These are phyloP conservation scores for Trichopoda pennipes DNA, from an alignment of 2,888 invertebrate species.

Conservation along the genomic window DNA sequence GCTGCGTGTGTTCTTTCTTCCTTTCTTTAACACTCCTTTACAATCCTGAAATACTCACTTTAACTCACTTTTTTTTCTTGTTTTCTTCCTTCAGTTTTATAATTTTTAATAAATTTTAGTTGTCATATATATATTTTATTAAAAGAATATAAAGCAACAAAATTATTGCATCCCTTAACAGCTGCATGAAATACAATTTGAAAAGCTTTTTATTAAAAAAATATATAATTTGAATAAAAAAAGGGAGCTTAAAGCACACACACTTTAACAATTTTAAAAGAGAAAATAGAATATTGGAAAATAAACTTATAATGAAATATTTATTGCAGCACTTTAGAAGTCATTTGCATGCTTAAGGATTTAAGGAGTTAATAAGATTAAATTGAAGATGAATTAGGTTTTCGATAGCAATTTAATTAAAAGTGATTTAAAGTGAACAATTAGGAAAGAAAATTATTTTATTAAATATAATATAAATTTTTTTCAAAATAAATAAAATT, in stretches of 20 bases:
- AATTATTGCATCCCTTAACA: constrained; percentile 19
- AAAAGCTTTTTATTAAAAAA: constrained; percentile 38
- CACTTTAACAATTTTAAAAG: background rate
- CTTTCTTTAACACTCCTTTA: background rate
- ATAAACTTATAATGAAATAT: constrained; percentile 46
- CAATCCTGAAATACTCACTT: constrained; percentile 17
- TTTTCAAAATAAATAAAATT: too few relatives aligned
- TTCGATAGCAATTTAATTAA: background rate
- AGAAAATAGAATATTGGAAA: constrained; percentile 3
- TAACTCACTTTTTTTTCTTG: constrained; percentile 28
- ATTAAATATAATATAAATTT: too few relatives aligned
- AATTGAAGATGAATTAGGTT: background rate
- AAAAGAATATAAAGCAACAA: constrained; percentile 20
- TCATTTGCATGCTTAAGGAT: constrained; percentile 48
- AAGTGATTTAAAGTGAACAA: background rate
- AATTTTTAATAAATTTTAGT: constrained; percentile 49
- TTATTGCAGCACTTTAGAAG: constrained; percentile 45
- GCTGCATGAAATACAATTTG: constrained; percentile 30
- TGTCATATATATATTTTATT: constrained; percentile 28
- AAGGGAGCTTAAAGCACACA: background rate
- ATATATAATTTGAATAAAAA: background rate
- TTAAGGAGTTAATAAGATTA: constrained; percentile 16
- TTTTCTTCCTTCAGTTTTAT: background rate
- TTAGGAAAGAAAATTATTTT: too few relatives aligned
- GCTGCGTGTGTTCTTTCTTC: constrained; percentile 8